These are phyloP conservation scores for Heteractis magnifica DNA, from an alignment of 92 coral and sea anemone genomes.

Conservation along the genomic window DNA sequence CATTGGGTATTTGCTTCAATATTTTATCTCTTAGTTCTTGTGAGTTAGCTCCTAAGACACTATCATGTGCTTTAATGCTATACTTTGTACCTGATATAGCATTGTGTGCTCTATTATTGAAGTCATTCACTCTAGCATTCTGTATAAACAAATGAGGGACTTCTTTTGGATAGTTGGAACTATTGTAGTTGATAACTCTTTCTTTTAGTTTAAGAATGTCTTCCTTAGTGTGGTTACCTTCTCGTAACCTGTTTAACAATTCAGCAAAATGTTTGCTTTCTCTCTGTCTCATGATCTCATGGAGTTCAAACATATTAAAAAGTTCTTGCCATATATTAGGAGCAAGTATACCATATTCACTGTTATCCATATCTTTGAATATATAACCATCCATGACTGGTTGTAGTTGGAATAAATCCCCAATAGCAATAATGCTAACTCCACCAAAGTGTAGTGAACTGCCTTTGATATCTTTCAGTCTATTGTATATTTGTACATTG, in stretches of 20 bases:
- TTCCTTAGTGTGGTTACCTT: constrained; percentile 51
- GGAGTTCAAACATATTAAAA: too few species aligned
- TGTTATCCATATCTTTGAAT: too few species aligned
- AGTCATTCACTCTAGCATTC: constrained; percentile 43
- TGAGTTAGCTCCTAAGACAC: constrained; percentile 53
- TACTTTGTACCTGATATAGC: constrained; percentile 40
- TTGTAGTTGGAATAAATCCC: too few species aligned
- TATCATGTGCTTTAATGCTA: constrained; percentile 41
- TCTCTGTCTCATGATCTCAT: constrained; percentile 52
- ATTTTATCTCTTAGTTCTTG: constrained; percentile 49
- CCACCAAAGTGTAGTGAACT: too few species aligned
- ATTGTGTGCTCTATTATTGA: constrained; percentile 46
- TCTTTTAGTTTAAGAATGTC: constrained; percentile 39
- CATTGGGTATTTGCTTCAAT: constrained; percentile 28
- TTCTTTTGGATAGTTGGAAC: constrained; percentile 33
- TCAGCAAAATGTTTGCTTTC: constrained; percentile 51
- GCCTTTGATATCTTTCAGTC: constrained; percentile 1
- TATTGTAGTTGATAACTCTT: constrained; percentile 30
- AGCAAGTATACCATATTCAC: too few species aligned
- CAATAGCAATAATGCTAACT: too few species aligned
- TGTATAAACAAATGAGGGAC: too few species aligned
- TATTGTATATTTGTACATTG: constrained; percentile 22
- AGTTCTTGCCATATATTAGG: too few species aligned
- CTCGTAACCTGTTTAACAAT: constrained; percentile 46
- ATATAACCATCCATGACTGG: too few species aligned